These are phyloP conservation scores for Papilio machaon DNA, from an alignment of 1,140 invertebrate species.

Conservation along the genomic window DNA sequence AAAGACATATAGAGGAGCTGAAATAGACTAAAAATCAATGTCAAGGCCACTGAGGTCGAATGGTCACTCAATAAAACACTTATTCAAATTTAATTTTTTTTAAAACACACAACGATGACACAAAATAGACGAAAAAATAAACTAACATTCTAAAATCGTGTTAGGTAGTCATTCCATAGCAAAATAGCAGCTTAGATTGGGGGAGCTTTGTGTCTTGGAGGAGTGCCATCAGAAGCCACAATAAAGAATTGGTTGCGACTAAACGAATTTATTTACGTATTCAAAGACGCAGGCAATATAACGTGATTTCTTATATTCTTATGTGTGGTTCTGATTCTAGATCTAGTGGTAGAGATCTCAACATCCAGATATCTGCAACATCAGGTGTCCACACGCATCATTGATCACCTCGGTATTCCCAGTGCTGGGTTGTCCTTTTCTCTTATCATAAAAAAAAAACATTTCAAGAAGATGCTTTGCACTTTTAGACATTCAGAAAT, in stretches of 20 bases:
- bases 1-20: background rate
- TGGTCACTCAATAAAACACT: background rate
- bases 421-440: too few relatives aligned
- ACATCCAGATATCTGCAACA: too few relatives aligned
- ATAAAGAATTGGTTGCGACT: background rate
- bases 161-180: background rate
- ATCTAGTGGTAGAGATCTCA: too few relatives aligned
- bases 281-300: background rate
- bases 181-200: background rate
- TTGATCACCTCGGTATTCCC: too few relatives aligned
- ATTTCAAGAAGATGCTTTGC: background rate
- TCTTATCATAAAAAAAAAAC: too few relatives aligned
- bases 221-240: background rate
- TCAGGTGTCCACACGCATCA: too few relatives aligned
- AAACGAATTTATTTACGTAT: background rate
- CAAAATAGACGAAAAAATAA: background rate
- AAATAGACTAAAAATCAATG: background rate
- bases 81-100: background rate
- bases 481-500: background rate
- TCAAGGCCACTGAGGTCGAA: background rate
- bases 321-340: too few relatives aligned
- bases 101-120: background rate
- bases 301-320: background rate
- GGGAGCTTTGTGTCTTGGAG: background rate
- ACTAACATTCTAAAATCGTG: background rate